A percentile compares a stretch with the other conserved stretches of the same genome.
Evolutionary conservation across 2,113 vertebrate genomes (phyloP).

Genomic region (Romanogobio albipinnatus): DNA sequence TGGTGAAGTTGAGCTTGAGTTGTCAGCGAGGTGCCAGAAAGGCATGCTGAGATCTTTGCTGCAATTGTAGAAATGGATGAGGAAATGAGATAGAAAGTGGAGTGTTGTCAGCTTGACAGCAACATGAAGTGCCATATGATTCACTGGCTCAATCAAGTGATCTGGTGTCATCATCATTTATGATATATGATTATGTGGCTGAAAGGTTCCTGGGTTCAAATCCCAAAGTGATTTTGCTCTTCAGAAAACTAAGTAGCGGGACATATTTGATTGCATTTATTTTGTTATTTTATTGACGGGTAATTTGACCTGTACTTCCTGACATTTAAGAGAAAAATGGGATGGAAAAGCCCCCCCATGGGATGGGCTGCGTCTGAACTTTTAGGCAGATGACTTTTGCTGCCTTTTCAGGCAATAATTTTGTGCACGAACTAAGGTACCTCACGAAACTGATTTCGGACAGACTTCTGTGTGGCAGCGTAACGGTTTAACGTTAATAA

Average conservation of each 20-base stretch:
- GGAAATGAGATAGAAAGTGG: slow-evolving; percentile 15
- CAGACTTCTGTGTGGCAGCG: no score
- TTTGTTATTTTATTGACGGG: slow-evolving; percentile 5
- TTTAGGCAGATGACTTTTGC: no score
- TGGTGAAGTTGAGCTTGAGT: slow-evolving; percentile 35
- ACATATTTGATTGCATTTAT: not conserved
- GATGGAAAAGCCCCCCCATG: no score
- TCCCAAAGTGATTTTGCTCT: not conserved
- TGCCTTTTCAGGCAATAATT: no score
- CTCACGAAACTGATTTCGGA: no score
- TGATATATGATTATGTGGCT: slow-evolving; percentile 10
- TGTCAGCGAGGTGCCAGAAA: not conserved
- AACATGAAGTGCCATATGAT: not conserved
- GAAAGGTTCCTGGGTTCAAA: not conserved
- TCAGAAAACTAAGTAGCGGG: not conserved
- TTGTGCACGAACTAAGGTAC: no score
- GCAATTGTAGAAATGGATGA: slow-evolving; percentile 4
- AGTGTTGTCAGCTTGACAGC: not conserved
- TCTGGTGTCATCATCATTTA: not conserved
- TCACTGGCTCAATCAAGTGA: not conserved
- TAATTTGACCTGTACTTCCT: not conserved
- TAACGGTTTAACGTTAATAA: no score
- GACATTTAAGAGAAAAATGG: not conserved
- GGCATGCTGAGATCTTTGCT: slow-evolving; percentile 16
- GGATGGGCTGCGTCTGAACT: no score